A percentile compares a stretch with the other conserved stretches of the same genome.
Conservation (phyloP, 2,888 invertebrate species). For the Ctena decussata region DNA sequence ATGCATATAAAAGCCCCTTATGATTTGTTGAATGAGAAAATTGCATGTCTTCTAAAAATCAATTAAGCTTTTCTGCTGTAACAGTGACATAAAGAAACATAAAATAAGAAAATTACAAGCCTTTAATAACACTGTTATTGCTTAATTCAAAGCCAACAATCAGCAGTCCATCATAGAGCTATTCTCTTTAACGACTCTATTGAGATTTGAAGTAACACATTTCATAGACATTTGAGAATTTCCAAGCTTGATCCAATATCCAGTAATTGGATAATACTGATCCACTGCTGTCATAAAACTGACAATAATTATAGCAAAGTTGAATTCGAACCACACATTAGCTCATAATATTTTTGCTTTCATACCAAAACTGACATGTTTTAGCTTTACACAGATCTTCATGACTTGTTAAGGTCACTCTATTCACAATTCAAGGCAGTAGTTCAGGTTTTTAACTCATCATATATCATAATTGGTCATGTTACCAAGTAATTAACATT, state of each 20-base stretch:
- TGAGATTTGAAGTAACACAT: not conserved
- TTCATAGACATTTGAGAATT: not conserved
- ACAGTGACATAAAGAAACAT: not conserved
- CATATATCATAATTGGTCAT: too few relatives aligned
- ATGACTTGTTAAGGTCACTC: too few relatives aligned
- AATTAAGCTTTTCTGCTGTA: not conserved
- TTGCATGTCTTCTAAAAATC: not conserved
- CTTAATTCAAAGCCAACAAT: not conserved
- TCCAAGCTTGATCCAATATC: not conserved
- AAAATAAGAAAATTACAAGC: not conserved
- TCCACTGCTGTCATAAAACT: not conserved
- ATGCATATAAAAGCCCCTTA: too few relatives aligned
- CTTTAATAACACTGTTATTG: not conserved
- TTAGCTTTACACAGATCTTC: too few relatives aligned
- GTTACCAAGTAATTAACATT: too few relatives aligned
- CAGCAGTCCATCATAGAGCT: not conserved
- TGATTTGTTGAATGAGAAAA: not conserved
- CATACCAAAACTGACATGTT: too few relatives aligned
- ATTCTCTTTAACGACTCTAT: not conserved
- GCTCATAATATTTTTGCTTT: too few relatives aligned
- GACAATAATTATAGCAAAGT: not conserved
- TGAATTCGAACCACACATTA: too few relatives aligned
- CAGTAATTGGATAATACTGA: not conserved
- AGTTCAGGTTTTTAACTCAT: too few relatives aligned
- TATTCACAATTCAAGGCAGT: too few relatives aligned